Conservation (phyloP, 30 jellyfish, hydroid and myxozoan genomes). For the Pseudorhiza aurosa region DNA sequence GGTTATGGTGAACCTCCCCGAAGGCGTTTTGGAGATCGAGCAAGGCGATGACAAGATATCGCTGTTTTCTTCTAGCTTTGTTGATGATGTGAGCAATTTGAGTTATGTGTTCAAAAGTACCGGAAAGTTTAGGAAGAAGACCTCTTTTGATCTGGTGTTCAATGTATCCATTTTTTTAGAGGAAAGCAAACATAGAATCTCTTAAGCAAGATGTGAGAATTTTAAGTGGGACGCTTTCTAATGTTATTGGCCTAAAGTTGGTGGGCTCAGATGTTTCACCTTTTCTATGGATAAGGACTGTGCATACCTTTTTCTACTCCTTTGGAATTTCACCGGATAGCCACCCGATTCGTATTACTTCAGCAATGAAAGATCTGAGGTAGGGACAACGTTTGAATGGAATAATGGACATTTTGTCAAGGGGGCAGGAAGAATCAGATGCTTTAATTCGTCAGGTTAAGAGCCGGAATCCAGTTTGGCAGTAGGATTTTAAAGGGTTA, state of each 20-base stretch:
- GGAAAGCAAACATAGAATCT: slow-evolving; percentile 16
- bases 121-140: slow-evolving; percentile 7
- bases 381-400: background rate
- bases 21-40: background rate
- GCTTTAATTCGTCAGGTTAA: slow-evolving; percentile 1
- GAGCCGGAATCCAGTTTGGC: too few species aligned
- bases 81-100: slow-evolving; percentile 27
- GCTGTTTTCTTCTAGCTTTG: slow-evolving; percentile 32
- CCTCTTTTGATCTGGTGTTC: slow-evolving; percentile 30
- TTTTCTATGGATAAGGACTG: background rate
- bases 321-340: background rate
- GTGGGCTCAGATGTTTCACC: slow-evolving; percentile 4
- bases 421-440: background rate
- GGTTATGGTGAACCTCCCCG: background rate
- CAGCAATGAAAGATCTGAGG: background rate
- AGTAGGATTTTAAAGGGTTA: too few species aligned
- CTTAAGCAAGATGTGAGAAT: slow-evolving; percentile 24
- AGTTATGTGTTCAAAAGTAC: slow-evolving; percentile 46
- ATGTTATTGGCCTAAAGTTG: background rate
- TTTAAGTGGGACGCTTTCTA: slow-evolving; percentile 12
- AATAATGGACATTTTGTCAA: background rate
- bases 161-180: background rate
- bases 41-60: background rate
- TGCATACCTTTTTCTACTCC: background rate
- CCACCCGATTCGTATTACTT: background rate